Conservation (phyloP, 2,888 invertebrate species). For the Sceliomorpha sp. region DNA sequence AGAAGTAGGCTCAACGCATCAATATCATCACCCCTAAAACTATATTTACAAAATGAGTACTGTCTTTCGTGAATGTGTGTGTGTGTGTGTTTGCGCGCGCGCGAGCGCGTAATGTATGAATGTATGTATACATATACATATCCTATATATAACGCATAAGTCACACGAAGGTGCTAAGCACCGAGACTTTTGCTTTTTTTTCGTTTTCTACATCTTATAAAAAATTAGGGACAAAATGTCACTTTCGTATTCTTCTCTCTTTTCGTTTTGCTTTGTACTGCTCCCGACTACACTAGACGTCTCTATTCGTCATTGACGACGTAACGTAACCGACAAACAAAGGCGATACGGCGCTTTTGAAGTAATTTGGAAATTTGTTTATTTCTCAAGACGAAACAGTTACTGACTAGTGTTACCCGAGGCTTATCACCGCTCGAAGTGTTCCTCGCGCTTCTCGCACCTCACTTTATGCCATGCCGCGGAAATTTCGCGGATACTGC, state of each 20-base stretch:
- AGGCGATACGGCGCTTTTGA: slow-evolving; percentile 3
- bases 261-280: slow-evolving; percentile 70
- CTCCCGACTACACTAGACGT: slow-evolving; percentile 58
- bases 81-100: no score
- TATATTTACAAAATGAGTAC: slow-evolving; percentile 46
- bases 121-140: slow-evolving; percentile 2
- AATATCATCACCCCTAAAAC: slow-evolving; percentile 34
- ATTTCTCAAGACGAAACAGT: no score
- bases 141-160: slow-evolving; percentile 9
- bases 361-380: neutral
- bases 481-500: slow-evolving; percentile 21
- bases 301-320: slow-evolving; percentile 30
- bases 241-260: slow-evolving; percentile 63
- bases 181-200: slow-evolving; percentile 14
- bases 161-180: slow-evolving; percentile 21
- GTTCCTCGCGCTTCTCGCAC: neutral
- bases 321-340: no score
- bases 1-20: slow-evolving; percentile 67
- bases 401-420: slow-evolving; percentile 7
- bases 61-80: slow-evolving; percentile 17
- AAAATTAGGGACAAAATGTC: slow-evolving; percentile 75
- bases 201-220: slow-evolving; percentile 63
- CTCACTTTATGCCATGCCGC: no score
- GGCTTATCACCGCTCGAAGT: neutral
- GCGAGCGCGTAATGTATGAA: slow-evolving; percentile 1